Conservation (phyloP, 1,140 invertebrate species). For the Ceratina australensis region DNA sequence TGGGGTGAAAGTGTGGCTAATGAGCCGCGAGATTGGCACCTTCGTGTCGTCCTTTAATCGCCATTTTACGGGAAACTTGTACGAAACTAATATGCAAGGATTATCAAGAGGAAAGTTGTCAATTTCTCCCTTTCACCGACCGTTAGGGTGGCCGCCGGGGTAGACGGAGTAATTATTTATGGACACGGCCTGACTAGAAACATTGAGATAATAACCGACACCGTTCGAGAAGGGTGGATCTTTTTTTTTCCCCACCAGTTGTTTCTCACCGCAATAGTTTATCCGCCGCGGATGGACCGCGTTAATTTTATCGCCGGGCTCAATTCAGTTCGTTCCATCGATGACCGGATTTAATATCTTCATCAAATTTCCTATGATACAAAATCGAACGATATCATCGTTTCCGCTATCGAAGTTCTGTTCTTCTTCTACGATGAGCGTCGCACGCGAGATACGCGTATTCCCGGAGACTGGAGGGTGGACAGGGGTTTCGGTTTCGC, state of each 20-base stretch:
- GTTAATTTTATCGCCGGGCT: constrained; percentile 29
- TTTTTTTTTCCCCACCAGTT: constrained; percentile 25
- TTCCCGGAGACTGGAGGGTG: too few relatives aligned
- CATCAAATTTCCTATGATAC: too few relatives aligned
- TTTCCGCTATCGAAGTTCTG: too few relatives aligned
- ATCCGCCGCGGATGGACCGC: constrained; percentile 14
- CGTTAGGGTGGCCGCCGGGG: constrained; percentile 30
- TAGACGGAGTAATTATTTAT: constrained; percentile 46
- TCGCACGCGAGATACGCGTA: background rate
- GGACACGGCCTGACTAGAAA: constrained; percentile 34
- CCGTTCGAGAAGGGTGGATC: constrained; percentile 40
- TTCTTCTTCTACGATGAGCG: too few relatives aligned
- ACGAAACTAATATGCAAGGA: constrained; percentile 53
- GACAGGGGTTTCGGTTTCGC: background rate
- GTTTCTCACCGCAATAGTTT: constrained; percentile 24
- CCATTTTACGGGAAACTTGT: constrained; percentile 58
- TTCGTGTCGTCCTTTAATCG: constrained; percentile 46
- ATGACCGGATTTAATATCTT: background rate
- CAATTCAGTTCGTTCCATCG: background rate
- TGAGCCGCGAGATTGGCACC: constrained; percentile 46
- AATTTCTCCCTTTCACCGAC: constrained; percentile 46
- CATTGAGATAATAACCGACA: constrained; percentile 47
- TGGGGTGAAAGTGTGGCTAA: constrained; percentile 51
- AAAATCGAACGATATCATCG: too few relatives aligned
- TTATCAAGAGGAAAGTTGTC: constrained; percentile 51